Conservation (phyloP, 2,113 vertebrate genomes). For the Dromaius novaehollandiae region DNA sequence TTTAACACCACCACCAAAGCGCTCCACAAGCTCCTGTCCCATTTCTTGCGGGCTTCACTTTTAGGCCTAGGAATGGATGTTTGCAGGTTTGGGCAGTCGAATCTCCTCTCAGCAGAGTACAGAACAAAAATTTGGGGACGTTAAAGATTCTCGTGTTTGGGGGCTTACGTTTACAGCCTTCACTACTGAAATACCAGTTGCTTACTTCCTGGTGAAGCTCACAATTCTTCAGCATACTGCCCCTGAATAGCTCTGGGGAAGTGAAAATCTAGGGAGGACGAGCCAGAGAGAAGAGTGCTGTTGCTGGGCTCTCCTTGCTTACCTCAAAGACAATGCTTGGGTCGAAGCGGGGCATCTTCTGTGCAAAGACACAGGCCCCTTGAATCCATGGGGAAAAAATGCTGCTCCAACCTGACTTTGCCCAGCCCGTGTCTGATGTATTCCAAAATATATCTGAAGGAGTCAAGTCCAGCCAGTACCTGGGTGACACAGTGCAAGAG, state of each 20-base stretch:
- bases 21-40: neutral
- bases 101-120: neutral
- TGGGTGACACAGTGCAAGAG: slow-evolving; percentile 11
- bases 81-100: neutral
- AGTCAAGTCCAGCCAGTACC: slow-evolving; percentile 85
- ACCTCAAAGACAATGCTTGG: slow-evolving; percentile 77
- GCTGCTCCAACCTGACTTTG: slow-evolving; percentile 84
- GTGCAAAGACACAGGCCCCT: slow-evolving; percentile 82
- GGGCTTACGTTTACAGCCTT: neutral
- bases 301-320: neutral
- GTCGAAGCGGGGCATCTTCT: slow-evolving; percentile 79
- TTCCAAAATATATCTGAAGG: slow-evolving; percentile 82
- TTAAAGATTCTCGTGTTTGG: neutral
- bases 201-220: neutral
- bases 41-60: neutral
- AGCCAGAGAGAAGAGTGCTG: neutral
- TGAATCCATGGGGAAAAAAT: slow-evolving; percentile 82
- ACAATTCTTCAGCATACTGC: neutral
- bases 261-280: neutral
- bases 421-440: slow-evolving; percentile 85
- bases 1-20: neutral
- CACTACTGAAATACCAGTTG: neutral
- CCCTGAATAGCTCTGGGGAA: fast-evolving
- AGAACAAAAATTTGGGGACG: neutral
- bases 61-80: neutral